Evolutionary conservation across 2,113 vertebrate genomes (phyloP).

Genomic region (Nesogale talazaci): DNA sequence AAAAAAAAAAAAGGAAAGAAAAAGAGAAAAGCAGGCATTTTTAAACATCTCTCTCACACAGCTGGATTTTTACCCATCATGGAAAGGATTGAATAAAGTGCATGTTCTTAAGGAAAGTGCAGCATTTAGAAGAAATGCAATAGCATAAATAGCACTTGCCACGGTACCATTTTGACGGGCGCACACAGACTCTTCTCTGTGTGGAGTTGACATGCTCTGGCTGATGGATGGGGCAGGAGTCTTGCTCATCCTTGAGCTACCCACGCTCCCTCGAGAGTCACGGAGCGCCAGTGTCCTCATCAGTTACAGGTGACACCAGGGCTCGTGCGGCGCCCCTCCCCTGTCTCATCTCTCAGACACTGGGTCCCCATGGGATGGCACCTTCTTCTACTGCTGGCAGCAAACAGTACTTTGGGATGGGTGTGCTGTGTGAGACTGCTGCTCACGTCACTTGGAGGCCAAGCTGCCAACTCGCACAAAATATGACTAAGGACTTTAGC

Average conservation of each 20-base stretch:
- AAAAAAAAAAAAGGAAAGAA: neutral
- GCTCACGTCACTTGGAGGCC: neutral
- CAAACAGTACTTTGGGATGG: accelerated
- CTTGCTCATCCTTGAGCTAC: neutral
- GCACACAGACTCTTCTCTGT: neutral
- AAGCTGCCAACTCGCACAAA: neutral
- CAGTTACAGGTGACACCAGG: accelerated
- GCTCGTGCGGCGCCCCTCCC: too few relatives aligned
- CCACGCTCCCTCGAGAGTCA: neutral
- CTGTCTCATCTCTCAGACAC: accelerated
- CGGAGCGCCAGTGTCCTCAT: neutral
- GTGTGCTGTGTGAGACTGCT: neutral
- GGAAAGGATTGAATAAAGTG: neutral
- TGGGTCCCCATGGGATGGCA: neutral
- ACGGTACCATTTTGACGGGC: accelerated
- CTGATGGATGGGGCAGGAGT: accelerated
- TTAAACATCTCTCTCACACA: constrained; percentile 4
- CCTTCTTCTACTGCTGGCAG: accelerated
- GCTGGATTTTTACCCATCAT: constrained; percentile 24
- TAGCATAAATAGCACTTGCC: neutral
- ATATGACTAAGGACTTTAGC: neutral
- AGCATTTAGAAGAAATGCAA: neutral
- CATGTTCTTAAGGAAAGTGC: neutral
- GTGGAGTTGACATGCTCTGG: neutral
- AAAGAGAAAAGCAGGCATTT: constrained; percentile 12